A percentile compares a stretch with the other conserved stretches of the same genome.
Evolutionary conservation across 2,797 vertebrate species (phyloP).

Genomic region (Poeciliopsis turneri): DNA sequence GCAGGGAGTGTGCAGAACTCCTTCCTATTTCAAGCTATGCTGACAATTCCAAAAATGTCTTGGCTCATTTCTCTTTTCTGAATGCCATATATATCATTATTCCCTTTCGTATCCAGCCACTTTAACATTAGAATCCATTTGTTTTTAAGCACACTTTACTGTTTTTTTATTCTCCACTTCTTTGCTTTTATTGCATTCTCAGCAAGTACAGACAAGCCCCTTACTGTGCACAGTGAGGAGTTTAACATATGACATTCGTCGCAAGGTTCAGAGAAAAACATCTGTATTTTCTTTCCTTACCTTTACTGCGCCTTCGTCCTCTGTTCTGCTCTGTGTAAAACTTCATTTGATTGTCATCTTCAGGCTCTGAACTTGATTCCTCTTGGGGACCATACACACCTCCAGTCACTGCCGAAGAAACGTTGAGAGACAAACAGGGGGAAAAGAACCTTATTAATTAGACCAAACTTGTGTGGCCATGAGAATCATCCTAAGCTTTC

Average conservation of each 20-base stretch:
- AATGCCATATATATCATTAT: constrained; percentile 15
- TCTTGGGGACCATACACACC: constrained; percentile 88
- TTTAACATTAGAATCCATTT: constrained; percentile 27
- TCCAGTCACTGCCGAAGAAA: constrained; percentile 72
- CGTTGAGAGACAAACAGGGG: constrained; percentile 22
- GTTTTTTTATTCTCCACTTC: not conserved
- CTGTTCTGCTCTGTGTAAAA: constrained; percentile 94
- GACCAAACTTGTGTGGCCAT: constrained; percentile 2
- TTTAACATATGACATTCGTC: constrained; percentile 28
- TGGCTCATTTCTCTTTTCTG: constrained; percentile 58
- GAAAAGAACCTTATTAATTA: constrained; percentile 17
- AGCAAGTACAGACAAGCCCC: constrained; percentile 13
- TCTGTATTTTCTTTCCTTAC: constrained; percentile 67
- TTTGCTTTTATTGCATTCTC: constrained; percentile 24
- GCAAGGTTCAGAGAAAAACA: constrained; percentile 8
- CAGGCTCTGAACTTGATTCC: constrained; percentile 91
- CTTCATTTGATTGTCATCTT: constrained; percentile 92
- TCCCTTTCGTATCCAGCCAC: constrained; percentile 26
- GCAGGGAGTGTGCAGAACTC: constrained; percentile 41
- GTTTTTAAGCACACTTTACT: constrained; percentile 26
- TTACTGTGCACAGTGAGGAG: constrained; percentile 18
- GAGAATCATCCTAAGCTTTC: not conserved
- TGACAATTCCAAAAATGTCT: constrained; percentile 51
- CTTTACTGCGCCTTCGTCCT: constrained; percentile 91
- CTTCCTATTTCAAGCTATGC: constrained; percentile 58